These are phyloP conservation scores for Lithophane semibrunnea DNA, from an alignment of 2,888 invertebrate species.

Conservation along the genomic window DNA sequence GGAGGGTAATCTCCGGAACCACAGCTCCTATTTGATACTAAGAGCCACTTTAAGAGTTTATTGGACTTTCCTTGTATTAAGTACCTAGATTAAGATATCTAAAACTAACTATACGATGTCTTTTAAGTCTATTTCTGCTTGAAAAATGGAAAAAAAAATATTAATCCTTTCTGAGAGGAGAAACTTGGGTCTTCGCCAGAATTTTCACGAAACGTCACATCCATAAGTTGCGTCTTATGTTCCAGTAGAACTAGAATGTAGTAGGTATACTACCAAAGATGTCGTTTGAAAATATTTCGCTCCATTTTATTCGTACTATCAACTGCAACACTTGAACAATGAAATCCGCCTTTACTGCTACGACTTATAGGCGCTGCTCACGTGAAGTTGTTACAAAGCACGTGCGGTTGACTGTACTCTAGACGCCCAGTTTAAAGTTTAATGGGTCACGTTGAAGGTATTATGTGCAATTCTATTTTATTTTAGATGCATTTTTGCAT, in stretches of 20 bases:
- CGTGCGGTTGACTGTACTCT: conserved; percentile 20
- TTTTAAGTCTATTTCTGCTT: conserved; percentile 23
- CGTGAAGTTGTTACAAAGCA: conserved; percentile 4
- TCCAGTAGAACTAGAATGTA: conserved; percentile 14
- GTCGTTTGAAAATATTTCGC: conserved; percentile 43
- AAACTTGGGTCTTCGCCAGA: conserved; percentile 50
- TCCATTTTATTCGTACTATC: conserved; percentile 46
- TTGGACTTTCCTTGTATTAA: too few relatives aligned
- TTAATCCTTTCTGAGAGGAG: conserved; percentile 22
- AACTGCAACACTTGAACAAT: neutral
- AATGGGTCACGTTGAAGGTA: conserved; percentile 73
- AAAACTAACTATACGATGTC: conserved; percentile 15
- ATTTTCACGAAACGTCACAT: conserved; percentile 23
- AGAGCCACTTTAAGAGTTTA: too few relatives aligned
- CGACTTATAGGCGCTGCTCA: conserved; percentile 4
- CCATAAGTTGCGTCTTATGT: conserved; percentile 24
- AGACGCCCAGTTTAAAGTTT: conserved; percentile 70
- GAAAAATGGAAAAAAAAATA: conserved; percentile 14
- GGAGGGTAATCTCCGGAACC: too few relatives aligned
- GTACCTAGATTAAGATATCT: neutral
- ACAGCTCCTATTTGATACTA: too few relatives aligned
- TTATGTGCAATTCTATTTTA: conserved; percentile 56
- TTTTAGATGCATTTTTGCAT: conserved; percentile 59
- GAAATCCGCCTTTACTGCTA: conserved; percentile 18
- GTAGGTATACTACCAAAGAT: conserved; percentile 37